These are phyloP conservation scores for Ctenicera cuprea DNA, from an alignment of 2,888 invertebrate genomes.

Conservation along the genomic window DNA sequence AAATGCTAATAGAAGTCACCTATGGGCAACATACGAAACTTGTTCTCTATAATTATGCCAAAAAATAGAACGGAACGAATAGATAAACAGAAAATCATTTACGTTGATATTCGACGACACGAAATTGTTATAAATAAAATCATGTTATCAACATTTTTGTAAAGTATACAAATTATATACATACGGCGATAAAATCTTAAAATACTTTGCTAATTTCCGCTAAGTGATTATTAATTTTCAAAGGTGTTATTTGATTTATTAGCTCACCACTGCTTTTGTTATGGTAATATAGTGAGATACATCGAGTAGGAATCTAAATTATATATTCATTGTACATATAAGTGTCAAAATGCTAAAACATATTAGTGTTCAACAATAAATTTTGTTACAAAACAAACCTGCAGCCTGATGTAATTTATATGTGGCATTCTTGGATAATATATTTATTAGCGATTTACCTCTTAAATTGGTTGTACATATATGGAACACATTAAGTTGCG, in stretches of 20 bases:
- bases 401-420: not conserved
- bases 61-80: conserved; percentile 24
- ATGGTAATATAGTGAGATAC: conserved; percentile 2
- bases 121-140: not conserved
- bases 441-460: no score
- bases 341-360: conserved; percentile 15
- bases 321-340: not conserved
- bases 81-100: not conserved
- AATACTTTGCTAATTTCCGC: not conserved
- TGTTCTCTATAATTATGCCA: conserved; percentile 7
- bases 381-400: conserved; percentile 7
- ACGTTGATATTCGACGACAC: not conserved
- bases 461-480: no score
- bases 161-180: not conserved
- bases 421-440: not conserved
- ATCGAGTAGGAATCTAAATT: conserved; percentile 3
- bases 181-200: not conserved
- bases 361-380: conserved; percentile 6
- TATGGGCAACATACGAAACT: conserved; percentile 15
- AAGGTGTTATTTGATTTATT: conserved; percentile 14
- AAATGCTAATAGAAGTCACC: conserved; percentile 15
- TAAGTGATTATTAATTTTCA: not conserved
- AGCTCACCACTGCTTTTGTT: not conserved
- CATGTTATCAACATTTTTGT: not conserved
- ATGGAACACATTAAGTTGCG: no score